phyloP scores from a whole-genome alignment of 2,888 invertebrate genomes.

The Brachycybe producta region DNA sequence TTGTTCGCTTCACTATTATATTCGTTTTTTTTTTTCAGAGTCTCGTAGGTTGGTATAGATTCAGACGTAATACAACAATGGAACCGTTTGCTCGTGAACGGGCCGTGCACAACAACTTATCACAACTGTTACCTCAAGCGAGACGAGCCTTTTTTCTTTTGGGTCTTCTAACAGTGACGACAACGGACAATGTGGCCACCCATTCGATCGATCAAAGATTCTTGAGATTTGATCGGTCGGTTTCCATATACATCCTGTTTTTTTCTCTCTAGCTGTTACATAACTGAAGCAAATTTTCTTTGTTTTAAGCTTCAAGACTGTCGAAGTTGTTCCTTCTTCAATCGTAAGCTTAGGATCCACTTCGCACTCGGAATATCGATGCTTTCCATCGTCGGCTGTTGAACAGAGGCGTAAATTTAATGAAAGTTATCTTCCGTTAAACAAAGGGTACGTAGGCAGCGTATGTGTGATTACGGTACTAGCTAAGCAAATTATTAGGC shows the following conservation, averaged over 20 bases:
- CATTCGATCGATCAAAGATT: conserved; percentile 8
- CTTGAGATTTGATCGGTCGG: not conserved
- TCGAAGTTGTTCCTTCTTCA: conserved; percentile 2
- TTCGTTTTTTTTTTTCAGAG: conserved; percentile 3
- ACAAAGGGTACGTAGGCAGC: too few species aligned
- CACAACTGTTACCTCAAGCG: not conserved
- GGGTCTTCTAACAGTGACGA: conserved; percentile 6
- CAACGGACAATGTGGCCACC: conserved; percentile 1
- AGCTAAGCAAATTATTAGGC: too few species aligned
- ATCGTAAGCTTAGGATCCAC: conserved; percentile 12
- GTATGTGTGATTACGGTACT: too few species aligned
- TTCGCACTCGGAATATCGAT: conserved; percentile 10
- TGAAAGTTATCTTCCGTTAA: too few species aligned
- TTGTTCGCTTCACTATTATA: too few species aligned
- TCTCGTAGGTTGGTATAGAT: conserved; percentile 15
- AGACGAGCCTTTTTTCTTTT: conserved; percentile 12
- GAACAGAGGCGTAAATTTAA: not conserved
- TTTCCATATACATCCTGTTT: not conserved
- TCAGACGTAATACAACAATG: conserved; percentile 9
- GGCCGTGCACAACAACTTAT: conserved; percentile 7
- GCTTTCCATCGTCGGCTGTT: not conserved
- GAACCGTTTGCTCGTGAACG: conserved; percentile 7
- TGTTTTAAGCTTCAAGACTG: not conserved
- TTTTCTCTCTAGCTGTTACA: not conserved
- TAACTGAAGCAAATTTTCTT: not conserved